These are phyloP conservation scores for Schrankia costaestrigalis DNA, from an alignment of 2,888 invertebrate species.

Conservation along the genomic window DNA sequence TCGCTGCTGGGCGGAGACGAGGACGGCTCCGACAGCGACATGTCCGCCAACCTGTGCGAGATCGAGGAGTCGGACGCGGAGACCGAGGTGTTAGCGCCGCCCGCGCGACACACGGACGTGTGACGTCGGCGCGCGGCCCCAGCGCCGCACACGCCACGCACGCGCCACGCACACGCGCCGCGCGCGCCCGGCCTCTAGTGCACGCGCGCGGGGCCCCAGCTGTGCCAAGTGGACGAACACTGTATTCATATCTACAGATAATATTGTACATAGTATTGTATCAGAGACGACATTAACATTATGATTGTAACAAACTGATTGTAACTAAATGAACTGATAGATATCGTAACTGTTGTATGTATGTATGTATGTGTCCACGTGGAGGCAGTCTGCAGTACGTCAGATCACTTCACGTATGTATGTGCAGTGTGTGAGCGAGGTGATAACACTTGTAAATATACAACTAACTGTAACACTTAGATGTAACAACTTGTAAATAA, in stretches of 20 bases:
- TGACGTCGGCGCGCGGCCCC: constrained; percentile 59
- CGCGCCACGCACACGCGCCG: too few species aligned
- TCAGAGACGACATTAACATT: too few species aligned
- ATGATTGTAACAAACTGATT: too few species aligned
- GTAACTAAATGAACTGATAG: too few species aligned
- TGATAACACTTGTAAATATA: too few species aligned
- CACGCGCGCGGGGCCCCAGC: not conserved
- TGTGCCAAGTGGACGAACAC: not conserved
- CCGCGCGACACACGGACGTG: constrained; percentile 59
- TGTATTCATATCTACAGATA: not conserved
- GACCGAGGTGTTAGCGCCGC: constrained; percentile 52
- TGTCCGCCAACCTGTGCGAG: constrained; percentile 94
- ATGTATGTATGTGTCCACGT: too few species aligned
- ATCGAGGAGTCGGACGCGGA: constrained; percentile 94
- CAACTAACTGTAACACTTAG: constrained; percentile 15
- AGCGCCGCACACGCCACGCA: constrained; percentile 29
- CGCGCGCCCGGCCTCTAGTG: constrained; percentile 2
- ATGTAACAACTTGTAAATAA: constrained; percentile 28
- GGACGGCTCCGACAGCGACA: constrained; percentile 88
- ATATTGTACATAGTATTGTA: constrained; percentile 5
- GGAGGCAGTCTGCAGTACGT: too few species aligned
- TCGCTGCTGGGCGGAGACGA: constrained; percentile 84
- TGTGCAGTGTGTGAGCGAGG: too few species aligned
- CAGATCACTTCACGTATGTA: too few species aligned
- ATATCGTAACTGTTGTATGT: too few species aligned